phyloP scores from a whole-genome alignment of 2,113 vertebrate species.

The Peromyscus leucopus region DNA sequence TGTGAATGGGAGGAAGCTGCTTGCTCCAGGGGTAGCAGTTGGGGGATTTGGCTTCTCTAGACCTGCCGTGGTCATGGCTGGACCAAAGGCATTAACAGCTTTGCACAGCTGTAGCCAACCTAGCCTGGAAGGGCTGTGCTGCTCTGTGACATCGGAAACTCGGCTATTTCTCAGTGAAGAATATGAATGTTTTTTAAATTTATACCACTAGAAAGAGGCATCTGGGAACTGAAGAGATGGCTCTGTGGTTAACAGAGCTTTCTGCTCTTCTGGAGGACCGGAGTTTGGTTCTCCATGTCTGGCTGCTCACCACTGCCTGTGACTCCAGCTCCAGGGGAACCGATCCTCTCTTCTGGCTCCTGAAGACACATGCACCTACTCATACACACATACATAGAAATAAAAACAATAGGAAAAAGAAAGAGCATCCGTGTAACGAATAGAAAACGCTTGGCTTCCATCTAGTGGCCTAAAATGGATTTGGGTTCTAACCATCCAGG shows the following conservation, averaged over 20 bases:
- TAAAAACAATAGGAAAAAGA: background rate
- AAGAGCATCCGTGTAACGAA: background rate
- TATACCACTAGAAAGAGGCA: rapidly evolving
- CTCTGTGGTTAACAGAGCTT: background rate
- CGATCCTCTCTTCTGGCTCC: background rate
- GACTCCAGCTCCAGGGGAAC: background rate
- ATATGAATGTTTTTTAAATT: background rate
- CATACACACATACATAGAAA: background rate
- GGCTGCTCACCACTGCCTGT: background rate
- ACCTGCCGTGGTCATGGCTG: background rate
- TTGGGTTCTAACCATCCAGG: background rate
- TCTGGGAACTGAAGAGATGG: background rate
- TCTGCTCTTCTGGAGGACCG: background rate
- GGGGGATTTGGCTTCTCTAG: background rate
- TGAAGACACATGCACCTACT: background rate
- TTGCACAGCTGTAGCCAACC: background rate
- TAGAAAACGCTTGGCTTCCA: conserved; percentile 18
- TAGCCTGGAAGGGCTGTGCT: background rate
- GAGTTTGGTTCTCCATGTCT: background rate
- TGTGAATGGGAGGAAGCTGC: background rate
- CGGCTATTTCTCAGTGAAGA: background rate
- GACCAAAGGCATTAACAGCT: background rate
- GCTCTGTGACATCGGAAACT: background rate
- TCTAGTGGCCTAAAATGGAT: conserved; percentile 22
- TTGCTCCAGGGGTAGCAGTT: background rate